These are phyloP conservation scores for Cygnus olor DNA, from an alignment of 2,797 vertebrate species.

Conservation along the genomic window DNA sequence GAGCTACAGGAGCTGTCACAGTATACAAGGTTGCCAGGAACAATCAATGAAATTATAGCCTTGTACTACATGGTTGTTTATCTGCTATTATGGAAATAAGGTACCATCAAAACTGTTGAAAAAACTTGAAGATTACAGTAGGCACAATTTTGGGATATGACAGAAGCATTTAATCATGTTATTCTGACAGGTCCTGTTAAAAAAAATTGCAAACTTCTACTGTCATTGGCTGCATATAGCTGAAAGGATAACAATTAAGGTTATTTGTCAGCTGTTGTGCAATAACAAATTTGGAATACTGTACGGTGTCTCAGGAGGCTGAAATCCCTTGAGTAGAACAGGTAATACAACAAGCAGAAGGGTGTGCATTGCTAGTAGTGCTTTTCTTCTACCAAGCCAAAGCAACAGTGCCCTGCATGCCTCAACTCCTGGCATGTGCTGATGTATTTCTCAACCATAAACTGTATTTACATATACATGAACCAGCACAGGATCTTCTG, in stretches of 20 bases:
- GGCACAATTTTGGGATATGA: background rate
- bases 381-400: background rate
- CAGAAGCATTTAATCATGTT: background rate
- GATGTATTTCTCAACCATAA: background rate
- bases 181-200: background rate
- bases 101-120: background rate
- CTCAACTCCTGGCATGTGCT: background rate
- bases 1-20: background rate
- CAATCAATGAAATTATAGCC: background rate
- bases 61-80: background rate
- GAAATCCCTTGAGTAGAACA: background rate
- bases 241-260: background rate
- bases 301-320: rapidly evolving
- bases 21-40: background rate
- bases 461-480: background rate
- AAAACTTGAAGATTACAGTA: background rate
- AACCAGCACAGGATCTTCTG: background rate
- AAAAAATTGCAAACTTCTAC: background rate
- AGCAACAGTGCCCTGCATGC: background rate
- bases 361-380: background rate
- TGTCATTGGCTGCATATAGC: background rate
- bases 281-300: background rate
- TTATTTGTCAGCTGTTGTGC: background rate
- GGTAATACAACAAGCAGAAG: background rate
- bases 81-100: background rate